Base-by-base conservation (phyloP, 2,797 vertebrate species). In the Chaetodon trifasciatus region DNA sequence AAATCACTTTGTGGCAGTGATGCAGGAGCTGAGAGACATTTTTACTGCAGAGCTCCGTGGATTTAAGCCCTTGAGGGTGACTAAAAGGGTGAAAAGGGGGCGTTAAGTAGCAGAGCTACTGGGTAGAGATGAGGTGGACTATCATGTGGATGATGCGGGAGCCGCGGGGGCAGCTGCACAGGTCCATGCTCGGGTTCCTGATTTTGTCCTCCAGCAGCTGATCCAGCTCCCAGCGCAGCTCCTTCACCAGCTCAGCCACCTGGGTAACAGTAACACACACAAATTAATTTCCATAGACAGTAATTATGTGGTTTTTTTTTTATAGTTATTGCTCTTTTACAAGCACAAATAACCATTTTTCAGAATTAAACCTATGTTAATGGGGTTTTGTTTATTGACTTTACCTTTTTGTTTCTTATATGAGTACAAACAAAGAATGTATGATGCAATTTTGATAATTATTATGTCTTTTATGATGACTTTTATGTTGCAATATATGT, bases 201-300 rank as follows among this genome's bases (percentile, higher is more conserved):
- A 99, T 99, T 92, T 99, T 99, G 84, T 99, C 98, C 87, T 99
- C 97, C 71, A 99, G 94, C 19, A 99, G 95, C 90, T 97, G 96
- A 91, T 99, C 98, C 49, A 99, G 93, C 89, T 99, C 98, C 63
- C 95, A 96, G 63, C 98, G 97, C 81, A 99, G 93, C 93, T 98
- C 97, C 56, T 97, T 98, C 61, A 99, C 96, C 90, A 99, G 89
- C 91, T 99, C 98, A 0, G 97, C 98, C 78, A 99, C 97, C 98
- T 99, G 60, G 5, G 78, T 4, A 6, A 79, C 61, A 32, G 28
- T 32, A 32, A 32, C 28, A 32, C 28, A 87, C 50, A 72, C 44
- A 19, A 28, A 42, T 53, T 44, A 0, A 21, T 52, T 62, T 61
- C 6, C 15, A 24, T 13, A 24, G 0, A 57, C 16, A 42, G 16